Base-by-base conservation (phyloP, 1,140 invertebrate genomes). In the Lepidotrigona ventralis region DNA sequence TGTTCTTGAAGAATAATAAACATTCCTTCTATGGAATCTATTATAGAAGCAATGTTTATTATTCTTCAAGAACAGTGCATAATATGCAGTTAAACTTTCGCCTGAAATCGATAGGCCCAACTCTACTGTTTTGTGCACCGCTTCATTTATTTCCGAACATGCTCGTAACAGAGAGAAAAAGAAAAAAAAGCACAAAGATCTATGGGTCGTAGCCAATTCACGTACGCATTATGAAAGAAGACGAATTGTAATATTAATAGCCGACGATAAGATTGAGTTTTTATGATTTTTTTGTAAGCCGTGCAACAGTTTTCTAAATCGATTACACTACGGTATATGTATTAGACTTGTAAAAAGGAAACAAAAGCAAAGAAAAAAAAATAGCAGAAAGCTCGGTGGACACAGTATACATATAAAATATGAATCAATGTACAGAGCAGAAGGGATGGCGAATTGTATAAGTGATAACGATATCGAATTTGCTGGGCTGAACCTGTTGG, bases 41-140 rank as follows among this genome's bases (percentile, higher is more conserved):
- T n/a, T n/a, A 73, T 88, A 79, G 79, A 83, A 58, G 26, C 71
- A 70, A 85, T 69, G 54, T 81, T 81, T 46, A 85, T 80, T 60
- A 83, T 88, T 71, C 46, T 83, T 72, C 75, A 82, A 85, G 64
- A 85, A 63, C 69, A 68, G 81, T 76, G 77, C 64, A 81, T 76
- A 78, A 84, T 84, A 83, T 23, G 63, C 63, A 75, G 68, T 78
- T 88, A 86, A 80, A 86, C 74, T 76, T 88, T 88, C 79, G 85
- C 76, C 71, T 78, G 51, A 69, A 68, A 79, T 33, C 33, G 74
- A 76, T 68, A 73, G 68, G 71, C 85, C 73, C 60, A 86, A 74
- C 82, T 84, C 63, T 78, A 72, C 76, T 79, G 46, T 87, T 88
- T 83, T 84, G 79, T 79, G 69, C 82, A 80, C 81, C 64, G 64